These are phyloP conservation scores for Contarinia nasturtii DNA, from an alignment of 1,140 invertebrate species.

Conservation along the genomic window DNA sequence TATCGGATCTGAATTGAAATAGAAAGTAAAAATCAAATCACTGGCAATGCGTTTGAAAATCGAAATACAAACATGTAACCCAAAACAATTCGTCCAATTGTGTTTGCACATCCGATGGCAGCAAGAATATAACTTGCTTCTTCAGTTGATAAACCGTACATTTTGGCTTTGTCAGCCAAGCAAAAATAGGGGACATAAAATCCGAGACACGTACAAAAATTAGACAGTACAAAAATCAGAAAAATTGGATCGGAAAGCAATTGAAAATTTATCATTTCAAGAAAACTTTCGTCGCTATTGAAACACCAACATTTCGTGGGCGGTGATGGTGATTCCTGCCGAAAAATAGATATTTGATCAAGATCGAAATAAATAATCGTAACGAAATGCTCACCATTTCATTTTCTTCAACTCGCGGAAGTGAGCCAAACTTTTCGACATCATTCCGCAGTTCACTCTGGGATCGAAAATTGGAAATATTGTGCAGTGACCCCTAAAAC, in stretches of 20 bases:
- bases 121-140: slow-evolving; percentile 46
- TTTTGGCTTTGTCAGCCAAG: slow-evolving; percentile 43
- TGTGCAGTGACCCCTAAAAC: slow-evolving; percentile 19
- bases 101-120: slow-evolving; percentile 67
- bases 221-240: slow-evolving; percentile 76
- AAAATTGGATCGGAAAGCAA: slow-evolving; percentile 73
- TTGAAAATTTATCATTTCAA: slow-evolving; percentile 74
- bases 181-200: slow-evolving; percentile 91
- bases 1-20: too few species aligned
- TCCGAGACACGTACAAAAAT: slow-evolving; percentile 89
- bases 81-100: slow-evolving; percentile 69
- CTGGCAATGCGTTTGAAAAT: too few species aligned
- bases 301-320: slow-evolving; percentile 20
- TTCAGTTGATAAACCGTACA: slow-evolving; percentile 31
- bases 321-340: slow-evolving; percentile 5
- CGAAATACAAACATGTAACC: too few species aligned
- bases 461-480: slow-evolving; percentile 26
- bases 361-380: background rate
- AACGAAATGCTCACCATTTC: too few species aligned
- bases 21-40: too few species aligned
- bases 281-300: slow-evolving; percentile 35
- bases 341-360: background rate
- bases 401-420: slow-evolving; percentile 3
- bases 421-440: slow-evolving; percentile 17
- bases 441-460: slow-evolving; percentile 17